These are phyloP conservation scores for Spatula clypeata DNA, from an alignment of 2,797 vertebrate species.

Conservation along the genomic window DNA sequence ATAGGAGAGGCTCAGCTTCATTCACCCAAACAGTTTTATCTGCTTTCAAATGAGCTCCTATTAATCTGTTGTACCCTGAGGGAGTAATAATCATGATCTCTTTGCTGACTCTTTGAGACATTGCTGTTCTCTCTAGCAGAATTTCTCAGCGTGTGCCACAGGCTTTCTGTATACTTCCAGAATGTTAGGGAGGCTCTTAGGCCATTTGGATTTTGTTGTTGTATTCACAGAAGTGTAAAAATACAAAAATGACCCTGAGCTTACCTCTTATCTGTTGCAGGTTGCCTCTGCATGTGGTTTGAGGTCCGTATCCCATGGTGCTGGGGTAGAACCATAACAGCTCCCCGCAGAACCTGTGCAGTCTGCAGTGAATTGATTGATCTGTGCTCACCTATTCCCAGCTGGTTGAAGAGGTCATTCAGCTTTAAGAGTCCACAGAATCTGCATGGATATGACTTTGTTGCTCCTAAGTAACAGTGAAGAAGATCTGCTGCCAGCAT, in stretches of 20 bases:
- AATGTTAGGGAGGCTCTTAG: not conserved
- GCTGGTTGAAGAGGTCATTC: not conserved
- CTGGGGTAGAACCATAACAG: rapidly evolving
- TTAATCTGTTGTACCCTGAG: not conserved
- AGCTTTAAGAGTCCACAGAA: not conserved
- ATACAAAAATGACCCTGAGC: not conserved
- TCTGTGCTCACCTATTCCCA: not conserved
- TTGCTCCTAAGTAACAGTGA: not conserved
- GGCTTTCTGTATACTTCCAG: not conserved
- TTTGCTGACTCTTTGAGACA: constrained; percentile 1
- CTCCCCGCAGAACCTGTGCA: not conserved
- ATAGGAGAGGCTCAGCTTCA: not conserved
- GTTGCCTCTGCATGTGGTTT: not conserved
- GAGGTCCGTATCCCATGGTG: not conserved
- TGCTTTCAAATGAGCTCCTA: constrained; percentile 8
- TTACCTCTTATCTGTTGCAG: not conserved
- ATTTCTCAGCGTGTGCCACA: not conserved
- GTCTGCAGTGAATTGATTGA: not conserved
- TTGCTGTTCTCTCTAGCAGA: constrained; percentile 10
- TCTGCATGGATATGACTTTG: not conserved
- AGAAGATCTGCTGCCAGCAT: not conserved
- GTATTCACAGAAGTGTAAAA: not conserved
- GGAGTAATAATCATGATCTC: not conserved
- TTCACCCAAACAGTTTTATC: constrained; percentile 24
- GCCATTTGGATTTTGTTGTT: not conserved